A percentile compares a stretch with the other conserved stretches of the same genome.
phyloP scores from a whole-genome alignment of 2,888 invertebrate genomes.

The Ommatoiulus sabulosus region DNA sequence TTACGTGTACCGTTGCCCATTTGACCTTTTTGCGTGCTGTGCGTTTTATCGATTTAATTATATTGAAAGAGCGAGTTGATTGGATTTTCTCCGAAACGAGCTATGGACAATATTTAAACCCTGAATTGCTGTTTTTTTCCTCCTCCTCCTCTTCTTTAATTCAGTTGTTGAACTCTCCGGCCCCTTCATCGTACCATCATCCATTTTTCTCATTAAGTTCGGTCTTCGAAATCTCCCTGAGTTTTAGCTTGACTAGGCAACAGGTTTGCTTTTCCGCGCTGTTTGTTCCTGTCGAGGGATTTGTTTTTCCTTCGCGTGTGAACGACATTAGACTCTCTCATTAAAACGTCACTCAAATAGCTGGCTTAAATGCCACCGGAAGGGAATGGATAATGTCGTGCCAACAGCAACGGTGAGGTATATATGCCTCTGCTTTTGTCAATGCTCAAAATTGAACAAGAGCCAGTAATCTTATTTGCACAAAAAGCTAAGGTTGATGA shows the following conservation, averaged over 20 bases:
- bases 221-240: not conserved
- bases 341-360: slow-evolving; percentile 8
- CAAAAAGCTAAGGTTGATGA: not conserved
- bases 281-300: not conserved
- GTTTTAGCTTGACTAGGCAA: not conserved
- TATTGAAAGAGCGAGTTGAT: not conserved
- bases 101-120: not conserved
- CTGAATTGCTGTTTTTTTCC: not conserved
- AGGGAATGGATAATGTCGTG: not conserved
- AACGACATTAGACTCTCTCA: slow-evolving; percentile 1
- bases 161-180: not conserved
- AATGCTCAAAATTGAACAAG: not conserved
- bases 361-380: not conserved
- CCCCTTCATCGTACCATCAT: not conserved
- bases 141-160: not conserved
- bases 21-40: slow-evolving; percentile 7
- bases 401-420: not conserved
- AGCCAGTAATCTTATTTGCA: not conserved
- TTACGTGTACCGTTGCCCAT: not conserved
- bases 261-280: not conserved
- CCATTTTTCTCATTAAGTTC: not conserved
- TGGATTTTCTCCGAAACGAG: not conserved
- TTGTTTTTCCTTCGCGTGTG: not conserved
- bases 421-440: not conserved
- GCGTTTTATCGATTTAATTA: slow-evolving; percentile 28